Percentiles rank a stretch among this genome's conserved stretches.
Conservation (phyloP, 2,113 vertebrate genomes). For the Pimephales promelas region DNA sequence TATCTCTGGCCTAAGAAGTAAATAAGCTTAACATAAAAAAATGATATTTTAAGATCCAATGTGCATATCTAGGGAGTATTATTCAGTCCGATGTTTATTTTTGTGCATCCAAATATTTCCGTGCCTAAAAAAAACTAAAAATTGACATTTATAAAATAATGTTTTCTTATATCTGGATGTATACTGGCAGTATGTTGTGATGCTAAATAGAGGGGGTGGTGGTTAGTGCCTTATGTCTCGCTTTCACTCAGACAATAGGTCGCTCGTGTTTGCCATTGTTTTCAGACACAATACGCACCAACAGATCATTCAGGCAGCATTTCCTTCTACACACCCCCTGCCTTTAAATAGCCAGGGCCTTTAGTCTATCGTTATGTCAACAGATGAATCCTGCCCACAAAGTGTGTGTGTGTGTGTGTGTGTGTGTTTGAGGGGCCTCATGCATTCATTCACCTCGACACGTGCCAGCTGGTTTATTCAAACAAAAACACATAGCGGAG, state of each 20-base stretch:
- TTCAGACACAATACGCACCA: slow-evolving; percentile 62
- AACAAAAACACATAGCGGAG: slow-evolving; percentile 60
- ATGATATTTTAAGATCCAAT: not conserved
- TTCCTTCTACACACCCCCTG: slow-evolving; percentile 64
- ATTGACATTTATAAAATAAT: not conserved
- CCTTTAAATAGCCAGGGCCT: slow-evolving; percentile 47
- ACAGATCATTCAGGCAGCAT: slow-evolving; percentile 65
- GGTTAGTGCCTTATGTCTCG: slow-evolving; percentile 68
- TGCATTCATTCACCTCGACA: slow-evolving; percentile 36
- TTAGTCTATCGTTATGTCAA: slow-evolving; percentile 60
- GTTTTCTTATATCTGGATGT: not conserved
- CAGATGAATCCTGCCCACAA: slow-evolving; percentile 62
- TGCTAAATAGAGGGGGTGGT: slow-evolving; percentile 32
- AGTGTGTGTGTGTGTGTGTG: slow-evolving; percentile 31
- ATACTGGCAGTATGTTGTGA: not conserved
- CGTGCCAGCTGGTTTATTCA: slow-evolving; percentile 70
- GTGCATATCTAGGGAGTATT: not conserved
- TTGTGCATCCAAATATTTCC: not conserved
- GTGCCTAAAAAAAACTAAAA: too few species aligned
- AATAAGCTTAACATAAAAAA: not conserved
- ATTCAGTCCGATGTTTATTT: not conserved
- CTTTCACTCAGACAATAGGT: slow-evolving; percentile 72
- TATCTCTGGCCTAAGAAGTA: not conserved
- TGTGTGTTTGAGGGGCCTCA: slow-evolving; percentile 39
- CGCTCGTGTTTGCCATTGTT: slow-evolving; percentile 69